Percentiles rank a stretch among this genome's conserved stretches.
Evolutionary conservation across 1,140 invertebrate genomes (phyloP).

Genomic region (Leguminivora glycinivorella): DNA sequence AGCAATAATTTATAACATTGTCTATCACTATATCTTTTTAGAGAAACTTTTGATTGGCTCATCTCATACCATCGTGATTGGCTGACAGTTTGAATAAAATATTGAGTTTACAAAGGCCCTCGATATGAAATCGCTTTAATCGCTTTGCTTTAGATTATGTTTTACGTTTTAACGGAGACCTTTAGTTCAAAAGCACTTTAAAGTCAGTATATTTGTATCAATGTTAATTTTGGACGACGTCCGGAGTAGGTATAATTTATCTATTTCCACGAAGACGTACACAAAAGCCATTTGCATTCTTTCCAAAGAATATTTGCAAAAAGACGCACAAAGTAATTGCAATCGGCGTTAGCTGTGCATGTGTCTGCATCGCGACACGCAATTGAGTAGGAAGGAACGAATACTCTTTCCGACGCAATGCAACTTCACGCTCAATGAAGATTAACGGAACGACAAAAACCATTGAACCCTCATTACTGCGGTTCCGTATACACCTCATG

Average conservation of each 20-base stretch:
- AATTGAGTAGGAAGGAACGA: slow-evolving; percentile 14
- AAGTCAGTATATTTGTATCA: not conserved
- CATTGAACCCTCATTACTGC: not conserved
- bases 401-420: slow-evolving; percentile 18
- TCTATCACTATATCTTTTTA: no score
- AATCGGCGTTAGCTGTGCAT: not conserved
- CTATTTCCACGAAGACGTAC: not conserved
- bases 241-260: not conserved
- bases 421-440: slow-evolving; percentile 22
- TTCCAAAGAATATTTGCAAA: not conserved
- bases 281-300: not conserved
- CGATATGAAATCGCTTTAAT: not conserved
- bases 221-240: not conserved
- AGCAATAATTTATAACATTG: no score
- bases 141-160: not conserved
- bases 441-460: slow-evolving; percentile 20
- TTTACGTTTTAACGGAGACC: not conserved
- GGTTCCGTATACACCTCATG: slow-evolving; percentile 13
- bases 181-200: not conserved
- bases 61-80: not conserved
- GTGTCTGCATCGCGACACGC: not conserved
- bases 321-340: not conserved
- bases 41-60: not conserved
- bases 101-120: not conserved
- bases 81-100: not conserved